phyloP scores from a whole-genome alignment of 2,888 invertebrate genomes.

The Trimorus sp. region DNA sequence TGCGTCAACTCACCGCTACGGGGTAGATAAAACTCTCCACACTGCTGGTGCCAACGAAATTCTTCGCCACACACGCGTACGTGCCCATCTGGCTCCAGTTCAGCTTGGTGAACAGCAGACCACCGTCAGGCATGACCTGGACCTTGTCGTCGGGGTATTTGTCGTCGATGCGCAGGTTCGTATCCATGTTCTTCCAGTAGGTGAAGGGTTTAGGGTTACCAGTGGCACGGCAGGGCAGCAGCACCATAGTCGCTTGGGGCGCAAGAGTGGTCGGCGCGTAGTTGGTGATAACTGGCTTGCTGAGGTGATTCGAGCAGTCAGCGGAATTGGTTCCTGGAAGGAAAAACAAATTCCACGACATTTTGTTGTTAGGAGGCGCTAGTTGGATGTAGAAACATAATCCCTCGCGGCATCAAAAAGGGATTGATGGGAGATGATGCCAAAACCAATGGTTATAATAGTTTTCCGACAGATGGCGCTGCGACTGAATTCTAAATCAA shows the following conservation, averaged over 20 bases:
- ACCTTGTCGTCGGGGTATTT: constrained; percentile 41
- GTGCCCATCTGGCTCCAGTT: constrained; percentile 92
- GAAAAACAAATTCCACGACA: no score
- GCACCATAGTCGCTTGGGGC: constrained; percentile 84
- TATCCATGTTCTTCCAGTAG: constrained; percentile 86
- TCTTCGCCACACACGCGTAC: constrained; percentile 89
- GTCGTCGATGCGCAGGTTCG: constrained; percentile 82
- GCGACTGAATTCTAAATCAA: no score
- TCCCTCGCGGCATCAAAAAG: no score
- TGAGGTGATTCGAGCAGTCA: constrained; percentile 52
- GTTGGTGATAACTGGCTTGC: constrained; percentile 75
- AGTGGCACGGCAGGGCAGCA: constrained; percentile 87
- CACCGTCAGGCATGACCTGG: constrained; percentile 86
- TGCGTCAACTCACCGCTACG: constrained; percentile 52
- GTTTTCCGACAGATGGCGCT: no score
- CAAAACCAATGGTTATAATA: no score
- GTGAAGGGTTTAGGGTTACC: constrained; percentile 85
- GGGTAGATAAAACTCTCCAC: constrained; percentile 90
- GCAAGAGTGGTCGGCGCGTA: constrained; percentile 79
- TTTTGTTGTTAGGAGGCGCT: no score
- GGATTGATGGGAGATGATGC: no score
- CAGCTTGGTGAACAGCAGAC: constrained; percentile 87
- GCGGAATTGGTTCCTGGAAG: background rate
- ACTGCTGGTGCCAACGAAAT: constrained; percentile 85
- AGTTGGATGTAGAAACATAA: no score